Evolutionary conservation across 1,140 invertebrate species (phyloP), one percentile per base, ranked within the genome.

Genomic region (Caenorhabditis inopinata): DNA sequence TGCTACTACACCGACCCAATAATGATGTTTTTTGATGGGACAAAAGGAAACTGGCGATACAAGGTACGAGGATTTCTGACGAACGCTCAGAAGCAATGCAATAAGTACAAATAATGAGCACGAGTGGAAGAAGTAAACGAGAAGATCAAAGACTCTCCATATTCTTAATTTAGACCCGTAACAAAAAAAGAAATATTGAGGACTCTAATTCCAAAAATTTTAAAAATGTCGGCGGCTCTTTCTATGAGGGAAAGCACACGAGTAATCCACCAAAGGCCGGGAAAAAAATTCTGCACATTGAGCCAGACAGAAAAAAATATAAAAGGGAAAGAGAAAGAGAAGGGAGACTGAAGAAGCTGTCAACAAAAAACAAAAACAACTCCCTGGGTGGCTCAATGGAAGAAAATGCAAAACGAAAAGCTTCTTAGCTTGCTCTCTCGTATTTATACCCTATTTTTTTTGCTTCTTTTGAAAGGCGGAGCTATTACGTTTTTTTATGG

Each of bases 281-380:
- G 25, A 23, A 23, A 51, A 51, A 23, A 51, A 3, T 7, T 21
- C 5, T 4, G n/a, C n/a, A 23, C n/a, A 42, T 42, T 42, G 38
- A 42, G 11, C 53, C 27, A 62, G 29, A 62, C 27, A 32, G 11
- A 48, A 18, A 48, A n/a, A 27, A 53, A n/a, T n/a, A n/a, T n/a
- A n/a, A 53, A 53, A 2, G 35, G 14, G 27, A 14, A 9, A 2
- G 27, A n/a, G 18, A 25, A 25, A 14, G 9, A 9, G 21, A n/a
- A 5, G 27, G 27, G 27, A 6, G 21, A 14, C 18, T 25, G 27
- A 14, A 21, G 58, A 38, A 38, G 58, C 16, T 32, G 25, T 68
- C 35, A 68, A 68, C 58, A 68, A 68, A 68, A 68, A 42, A 42
- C 38, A 42, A 42, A 42, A 42, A 58, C 51, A 68, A 68, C 58